phyloP scores from a whole-genome alignment of 2,797 vertebrate species.

The Sphenodon punctatus region DNA sequence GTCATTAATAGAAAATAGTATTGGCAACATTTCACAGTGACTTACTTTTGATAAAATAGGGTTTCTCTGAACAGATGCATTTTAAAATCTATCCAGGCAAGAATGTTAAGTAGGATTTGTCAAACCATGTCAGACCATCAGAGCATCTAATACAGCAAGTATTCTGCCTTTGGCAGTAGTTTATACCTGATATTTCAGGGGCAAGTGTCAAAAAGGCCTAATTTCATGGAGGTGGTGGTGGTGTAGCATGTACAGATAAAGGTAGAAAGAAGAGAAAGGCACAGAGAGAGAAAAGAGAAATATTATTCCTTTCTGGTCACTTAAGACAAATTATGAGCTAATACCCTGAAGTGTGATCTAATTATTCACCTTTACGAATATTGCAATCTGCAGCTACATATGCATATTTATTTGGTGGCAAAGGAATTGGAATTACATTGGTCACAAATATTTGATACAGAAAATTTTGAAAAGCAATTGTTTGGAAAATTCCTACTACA shows the following conservation, averaged over 20 bases:
- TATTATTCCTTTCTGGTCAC: not conserved
- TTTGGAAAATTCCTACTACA: not conserved
- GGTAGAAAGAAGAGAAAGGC: not conserved
- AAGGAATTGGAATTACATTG: not conserved
- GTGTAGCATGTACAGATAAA: not conserved
- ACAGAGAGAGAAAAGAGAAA: not conserved
- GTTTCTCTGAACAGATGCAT: not conserved
- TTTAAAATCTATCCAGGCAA: not conserved
- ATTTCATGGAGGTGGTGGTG: not conserved
- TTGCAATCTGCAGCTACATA: not conserved
- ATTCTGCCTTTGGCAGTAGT: not conserved
- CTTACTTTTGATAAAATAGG: conserved; percentile 1
- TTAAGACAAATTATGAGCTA: not conserved
- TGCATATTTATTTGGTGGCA: not conserved
- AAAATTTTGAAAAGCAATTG: not conserved
- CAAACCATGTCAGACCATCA: conserved; percentile 2
- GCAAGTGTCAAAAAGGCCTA: not conserved
- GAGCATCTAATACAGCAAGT: not conserved
- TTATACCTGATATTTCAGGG: rapidly evolving
- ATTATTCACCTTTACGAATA: not conserved
- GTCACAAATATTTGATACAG: not conserved
- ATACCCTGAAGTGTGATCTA: not conserved
- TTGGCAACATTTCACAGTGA: not conserved
- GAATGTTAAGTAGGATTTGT: conserved; percentile 13
- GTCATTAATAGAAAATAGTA: not conserved